phyloP scores from a whole-genome alignment of 1,140 invertebrate species.

The Drosophila chauvacae region DNA sequence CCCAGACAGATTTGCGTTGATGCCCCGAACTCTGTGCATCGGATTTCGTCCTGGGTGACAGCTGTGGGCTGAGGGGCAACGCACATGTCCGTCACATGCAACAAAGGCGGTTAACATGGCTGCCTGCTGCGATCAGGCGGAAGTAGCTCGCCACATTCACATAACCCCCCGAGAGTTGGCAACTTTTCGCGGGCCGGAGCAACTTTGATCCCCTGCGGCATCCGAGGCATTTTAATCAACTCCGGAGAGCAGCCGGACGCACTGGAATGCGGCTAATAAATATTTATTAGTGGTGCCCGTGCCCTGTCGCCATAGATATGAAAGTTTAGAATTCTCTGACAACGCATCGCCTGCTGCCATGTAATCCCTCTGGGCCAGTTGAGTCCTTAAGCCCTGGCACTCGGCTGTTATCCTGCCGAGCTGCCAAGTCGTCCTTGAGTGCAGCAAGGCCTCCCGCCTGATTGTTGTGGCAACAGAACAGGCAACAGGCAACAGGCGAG shows the following conservation, averaged over 20 bases:
- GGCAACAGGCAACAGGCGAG: background rate
- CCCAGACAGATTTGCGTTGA: background rate
- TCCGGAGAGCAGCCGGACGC: constrained; percentile 29
- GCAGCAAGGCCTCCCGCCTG: constrained; percentile 34
- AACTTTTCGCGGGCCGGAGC: constrained; percentile 39
- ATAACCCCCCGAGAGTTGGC: constrained; percentile 20
- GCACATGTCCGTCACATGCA: constrained; percentile 32
- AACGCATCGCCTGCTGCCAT: background rate
- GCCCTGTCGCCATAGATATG: constrained; percentile 37
- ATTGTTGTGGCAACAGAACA: constrained; percentile 17
- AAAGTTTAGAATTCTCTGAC: constrained; percentile 40
- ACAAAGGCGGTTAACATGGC: constrained; percentile 24
- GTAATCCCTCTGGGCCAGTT: constrained; percentile 25
- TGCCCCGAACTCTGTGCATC: background rate
- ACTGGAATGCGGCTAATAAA: constrained; percentile 70
- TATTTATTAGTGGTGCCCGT: constrained; percentile 61
- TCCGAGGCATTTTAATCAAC: constrained; percentile 72
- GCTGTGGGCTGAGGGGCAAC: constrained; percentile 17
- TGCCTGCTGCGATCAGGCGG: constrained; percentile 56
- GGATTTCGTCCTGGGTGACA: constrained; percentile 21
- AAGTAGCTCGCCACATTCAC: constrained; percentile 28
- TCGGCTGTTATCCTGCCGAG: constrained; percentile 54
- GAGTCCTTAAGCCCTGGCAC: constrained; percentile 60
- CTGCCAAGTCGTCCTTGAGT: constrained; percentile 60
- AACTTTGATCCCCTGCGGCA: constrained; percentile 50